Base-by-base conservation (phyloP, 1,140 invertebrate species). In the Trachelipus rathkii region DNA sequence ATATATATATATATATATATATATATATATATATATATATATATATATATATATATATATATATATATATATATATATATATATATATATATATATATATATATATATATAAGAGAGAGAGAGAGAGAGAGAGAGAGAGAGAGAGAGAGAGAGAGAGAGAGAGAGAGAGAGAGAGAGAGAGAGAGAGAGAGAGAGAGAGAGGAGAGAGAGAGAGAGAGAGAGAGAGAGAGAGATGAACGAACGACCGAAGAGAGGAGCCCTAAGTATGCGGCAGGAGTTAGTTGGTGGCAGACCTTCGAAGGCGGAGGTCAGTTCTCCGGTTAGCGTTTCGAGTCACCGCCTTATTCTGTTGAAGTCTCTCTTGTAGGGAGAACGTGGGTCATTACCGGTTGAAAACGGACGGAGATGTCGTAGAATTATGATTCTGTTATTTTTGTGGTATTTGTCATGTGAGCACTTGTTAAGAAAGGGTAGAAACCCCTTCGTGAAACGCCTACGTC, bases 151-250 rank as follows among this genome's bases (percentile, higher is more conserved):
- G 72, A 50, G 72, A 67, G 21, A 68, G 60, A 67, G 73, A 68
- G 73, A 50, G 13, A 67, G 33, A 67, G 60, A 46, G n/a, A 46
- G 50, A 67, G 60, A 43, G 33, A 67, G 60, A 67, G 53, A 74
- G 60, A 67, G 13, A 33, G 60, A 67, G 24, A 67, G 66, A 67
- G 73, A 33, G 73, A 74, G 73, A 74, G 73, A 67, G 73, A 74
- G 73, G 66, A 60, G 33, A 43, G 46, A 24, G 46, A 46, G n/a
- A 19, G 50, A 74, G 72, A 53, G 72, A 19, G 72, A 60, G 73
- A 19, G 10, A 8, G 50, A 19, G 8, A 60, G 8, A 60, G 50
- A 4, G 2, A 15, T 60, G 11, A 19, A 60, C 33, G 33, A 33
- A 33, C 33, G 33, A 6, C 33, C 2, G 33, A 33, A 6, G 33